These are phyloP conservation scores for Nymphalis polychloros DNA, from an alignment of 2,888 invertebrate genomes.

Conservation along the genomic window DNA sequence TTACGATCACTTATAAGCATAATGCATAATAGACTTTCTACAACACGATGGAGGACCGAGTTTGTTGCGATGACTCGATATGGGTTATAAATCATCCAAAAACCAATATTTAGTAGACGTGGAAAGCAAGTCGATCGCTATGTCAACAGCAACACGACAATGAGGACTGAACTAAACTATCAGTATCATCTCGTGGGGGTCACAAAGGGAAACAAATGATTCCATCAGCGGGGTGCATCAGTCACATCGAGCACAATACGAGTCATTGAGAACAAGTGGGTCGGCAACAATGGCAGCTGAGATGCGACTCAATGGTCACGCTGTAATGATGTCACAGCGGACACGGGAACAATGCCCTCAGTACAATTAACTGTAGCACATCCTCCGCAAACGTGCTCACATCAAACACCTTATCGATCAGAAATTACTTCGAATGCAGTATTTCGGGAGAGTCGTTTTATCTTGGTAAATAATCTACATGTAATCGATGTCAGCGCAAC, in stretches of 20 bases:
- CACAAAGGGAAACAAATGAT: slow-evolving; percentile 43
- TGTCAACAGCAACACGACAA: slow-evolving; percentile 21
- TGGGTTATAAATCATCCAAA: neutral
- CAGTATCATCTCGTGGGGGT: slow-evolving; percentile 9
- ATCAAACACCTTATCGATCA: neutral
- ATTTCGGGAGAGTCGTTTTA: neutral
- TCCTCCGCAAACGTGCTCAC: slow-evolving; percentile 21
- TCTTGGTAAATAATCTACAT: neutral
- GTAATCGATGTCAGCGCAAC: neutral
- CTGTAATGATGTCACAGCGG: slow-evolving; percentile 61
- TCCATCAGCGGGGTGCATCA: slow-evolving; percentile 45
- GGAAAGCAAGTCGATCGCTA: slow-evolving; percentile 15
- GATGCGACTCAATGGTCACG: slow-evolving; percentile 54
- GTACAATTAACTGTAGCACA: slow-evolving; percentile 54
- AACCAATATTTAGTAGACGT: neutral
- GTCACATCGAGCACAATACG: slow-evolving; percentile 46
- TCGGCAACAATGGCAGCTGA: slow-evolving; percentile 55
- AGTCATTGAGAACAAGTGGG: slow-evolving; percentile 57
- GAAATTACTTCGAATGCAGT: neutral
- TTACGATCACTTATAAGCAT: slow-evolving; percentile 1
- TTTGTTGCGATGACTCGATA: neutral
- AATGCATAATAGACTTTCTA: neutral
- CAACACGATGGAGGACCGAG: neutral
- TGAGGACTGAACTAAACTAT: slow-evolving; percentile 10
- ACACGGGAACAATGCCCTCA: slow-evolving; percentile 49